phyloP scores from a whole-genome alignment of 2,797 vertebrate genomes.

The Gymnothorax reevesii region DNA sequence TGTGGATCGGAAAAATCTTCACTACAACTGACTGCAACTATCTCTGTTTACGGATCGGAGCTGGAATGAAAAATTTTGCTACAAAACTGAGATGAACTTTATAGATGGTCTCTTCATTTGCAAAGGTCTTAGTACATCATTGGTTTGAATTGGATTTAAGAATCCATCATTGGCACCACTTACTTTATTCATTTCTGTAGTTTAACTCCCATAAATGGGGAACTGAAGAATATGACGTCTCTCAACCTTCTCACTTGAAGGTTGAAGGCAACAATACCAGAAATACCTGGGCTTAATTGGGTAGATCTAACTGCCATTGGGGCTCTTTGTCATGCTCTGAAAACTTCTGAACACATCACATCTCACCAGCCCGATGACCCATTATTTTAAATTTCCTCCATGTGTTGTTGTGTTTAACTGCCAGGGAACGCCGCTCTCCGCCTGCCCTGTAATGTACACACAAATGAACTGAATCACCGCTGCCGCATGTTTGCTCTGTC shows the following conservation, averaged over 20 bases:
- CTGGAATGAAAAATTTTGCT: neutral
- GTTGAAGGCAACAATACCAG: neutral
- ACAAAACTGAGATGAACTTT: neutral
- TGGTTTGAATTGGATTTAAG: neutral
- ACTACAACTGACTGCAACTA: neutral
- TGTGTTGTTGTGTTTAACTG: conserved; percentile 6
- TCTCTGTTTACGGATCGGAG: neutral
- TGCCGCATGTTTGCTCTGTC: neutral
- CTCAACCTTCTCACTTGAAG: neutral
- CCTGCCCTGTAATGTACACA: neutral
- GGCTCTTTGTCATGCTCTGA: neutral
- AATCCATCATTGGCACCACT: neutral
- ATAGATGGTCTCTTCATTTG: neutral
- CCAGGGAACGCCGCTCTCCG: conserved; percentile 4
- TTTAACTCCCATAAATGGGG: neutral
- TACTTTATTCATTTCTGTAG: neutral
- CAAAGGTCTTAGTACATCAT: neutral
- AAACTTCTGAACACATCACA: neutral
- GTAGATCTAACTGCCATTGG: neutral
- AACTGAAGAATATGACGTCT: neutral
- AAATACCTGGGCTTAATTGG: neutral
- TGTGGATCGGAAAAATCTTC: neutral
- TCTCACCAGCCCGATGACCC: conserved; percentile 16
- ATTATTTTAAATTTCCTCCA: conserved; percentile 13
- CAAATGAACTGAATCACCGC: conserved; percentile 10